Percentiles rank a stretch among this genome's conserved stretches.
phyloP scores from a whole-genome alignment of 37 sponge, comb jelly and placozoan species.

The Geodia barretti region DNA sequence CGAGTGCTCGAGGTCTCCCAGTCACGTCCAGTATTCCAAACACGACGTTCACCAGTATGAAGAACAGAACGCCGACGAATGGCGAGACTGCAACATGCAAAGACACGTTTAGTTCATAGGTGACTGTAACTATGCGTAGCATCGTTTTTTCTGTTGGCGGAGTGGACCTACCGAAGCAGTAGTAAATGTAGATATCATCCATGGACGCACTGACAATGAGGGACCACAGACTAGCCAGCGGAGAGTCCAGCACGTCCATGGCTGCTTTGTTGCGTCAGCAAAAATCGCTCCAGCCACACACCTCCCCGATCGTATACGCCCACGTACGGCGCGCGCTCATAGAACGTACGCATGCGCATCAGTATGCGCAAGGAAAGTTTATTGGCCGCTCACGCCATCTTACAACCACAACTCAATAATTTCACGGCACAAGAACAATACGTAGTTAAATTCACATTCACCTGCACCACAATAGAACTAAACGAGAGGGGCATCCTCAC shows the following conservation, averaged over 20 bases:
- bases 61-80: constrained; percentile 7
- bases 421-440: too few relatives aligned
- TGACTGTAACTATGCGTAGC: too few relatives aligned
- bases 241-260: background rate
- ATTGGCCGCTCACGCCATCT: too few relatives aligned
- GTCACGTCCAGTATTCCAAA: constrained; percentile 75
- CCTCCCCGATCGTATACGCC: too few relatives aligned
- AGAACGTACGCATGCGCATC: too few relatives aligned
- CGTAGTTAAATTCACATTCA: too few relatives aligned
- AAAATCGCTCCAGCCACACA: too few relatives aligned
- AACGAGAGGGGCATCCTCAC: background rate
- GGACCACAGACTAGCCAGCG: background rate
- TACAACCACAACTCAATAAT: too few relatives aligned
- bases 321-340: too few relatives aligned
- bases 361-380: too few relatives aligned
- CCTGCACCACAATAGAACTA: background rate
- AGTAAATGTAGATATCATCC: background rate
- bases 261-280: too few relatives aligned
- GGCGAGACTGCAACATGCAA: constrained; percentile 18
- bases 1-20: constrained; percentile 61
- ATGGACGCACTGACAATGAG: background rate
- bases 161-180: background rate
- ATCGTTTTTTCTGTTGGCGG: too few relatives aligned
- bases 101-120: background rate
- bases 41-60: constrained; percentile 31